Conservation (phyloP, 2,113 vertebrate species). For the Salminus brasiliensis region DNA sequence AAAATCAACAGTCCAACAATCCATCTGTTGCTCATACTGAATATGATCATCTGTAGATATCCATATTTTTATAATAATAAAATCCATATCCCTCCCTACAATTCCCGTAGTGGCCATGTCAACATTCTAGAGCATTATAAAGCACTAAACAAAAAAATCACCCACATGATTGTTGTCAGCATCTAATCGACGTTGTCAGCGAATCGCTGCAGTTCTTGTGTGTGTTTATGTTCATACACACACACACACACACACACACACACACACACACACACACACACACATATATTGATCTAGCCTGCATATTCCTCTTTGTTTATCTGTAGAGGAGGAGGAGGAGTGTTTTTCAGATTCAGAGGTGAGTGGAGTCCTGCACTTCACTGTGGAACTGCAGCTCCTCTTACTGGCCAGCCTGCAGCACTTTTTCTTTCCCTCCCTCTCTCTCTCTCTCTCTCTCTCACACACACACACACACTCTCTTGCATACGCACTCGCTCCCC, state of each 20-base stretch:
- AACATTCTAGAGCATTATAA: no score
- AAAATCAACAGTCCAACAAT: no score
- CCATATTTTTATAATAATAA: no score
- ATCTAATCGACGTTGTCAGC: no score
- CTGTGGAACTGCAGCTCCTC: conserved; percentile 45
- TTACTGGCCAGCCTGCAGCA: conserved; percentile 11
- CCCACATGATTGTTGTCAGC: no score
- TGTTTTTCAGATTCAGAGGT: conserved; percentile 3
- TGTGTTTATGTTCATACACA: background rate
- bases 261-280: background rate
- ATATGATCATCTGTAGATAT: no score
- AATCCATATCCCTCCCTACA: no score
- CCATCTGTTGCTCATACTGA: background rate
- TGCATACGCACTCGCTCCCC: conserved; percentile 17
- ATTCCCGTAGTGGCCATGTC: no score
- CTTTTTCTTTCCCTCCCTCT: conserved; percentile 8
- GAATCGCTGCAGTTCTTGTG: background rate
- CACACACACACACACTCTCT: conserved; percentile 8
- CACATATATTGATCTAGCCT: background rate
- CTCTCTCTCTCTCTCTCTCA: conserved; percentile 21
- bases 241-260: no score
- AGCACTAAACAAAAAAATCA: no score
- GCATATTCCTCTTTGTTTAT: conserved; percentile 15
- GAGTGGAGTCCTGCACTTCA: background rate
- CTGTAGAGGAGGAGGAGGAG: background rate